phyloP scores from a whole-genome alignment of 53 echinoderm and acorn worm species.

The Paelopatides confundens region DNA sequence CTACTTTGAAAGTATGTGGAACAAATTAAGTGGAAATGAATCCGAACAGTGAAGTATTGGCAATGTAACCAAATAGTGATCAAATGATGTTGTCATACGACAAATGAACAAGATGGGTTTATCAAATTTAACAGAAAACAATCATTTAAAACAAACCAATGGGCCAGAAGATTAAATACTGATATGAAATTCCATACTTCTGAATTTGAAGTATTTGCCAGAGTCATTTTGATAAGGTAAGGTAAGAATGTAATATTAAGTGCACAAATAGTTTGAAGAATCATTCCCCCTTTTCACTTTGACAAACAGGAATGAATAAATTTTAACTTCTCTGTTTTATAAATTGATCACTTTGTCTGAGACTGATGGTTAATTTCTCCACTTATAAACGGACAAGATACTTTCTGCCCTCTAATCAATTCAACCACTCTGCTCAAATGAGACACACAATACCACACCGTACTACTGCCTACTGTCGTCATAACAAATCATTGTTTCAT shows the following conservation, averaged over 20 bases:
- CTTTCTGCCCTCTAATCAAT: conserved; percentile 21
- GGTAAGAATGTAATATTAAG: neutral
- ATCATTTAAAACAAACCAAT: conserved; percentile 1
- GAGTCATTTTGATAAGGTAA: neutral
- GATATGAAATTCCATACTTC: conserved; percentile 37
- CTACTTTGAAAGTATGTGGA: neutral
- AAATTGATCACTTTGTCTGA: conserved; percentile 32
- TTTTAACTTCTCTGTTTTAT: conserved; percentile 28
- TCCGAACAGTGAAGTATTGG: neutral
- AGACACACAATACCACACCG: conserved; percentile 23
- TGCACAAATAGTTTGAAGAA: neutral
- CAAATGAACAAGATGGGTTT: neutral
- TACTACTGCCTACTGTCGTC: neutral
- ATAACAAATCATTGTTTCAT: conserved; percentile 47
- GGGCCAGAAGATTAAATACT: conserved; percentile 1
- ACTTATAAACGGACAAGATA: conserved; percentile 3
- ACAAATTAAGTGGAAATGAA: neutral
- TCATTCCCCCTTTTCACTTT: neutral
- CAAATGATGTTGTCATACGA: neutral
- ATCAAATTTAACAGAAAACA: neutral
- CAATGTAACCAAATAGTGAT: neutral
- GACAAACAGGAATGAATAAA: conserved; percentile 40
- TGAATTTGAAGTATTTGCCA: neutral
- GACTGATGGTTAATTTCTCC: conserved; percentile 35
- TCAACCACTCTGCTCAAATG: conserved; percentile 5